These are phyloP conservation scores for Andrena trimmerana DNA, from an alignment of 2,888 invertebrate species.

Conservation along the genomic window DNA sequence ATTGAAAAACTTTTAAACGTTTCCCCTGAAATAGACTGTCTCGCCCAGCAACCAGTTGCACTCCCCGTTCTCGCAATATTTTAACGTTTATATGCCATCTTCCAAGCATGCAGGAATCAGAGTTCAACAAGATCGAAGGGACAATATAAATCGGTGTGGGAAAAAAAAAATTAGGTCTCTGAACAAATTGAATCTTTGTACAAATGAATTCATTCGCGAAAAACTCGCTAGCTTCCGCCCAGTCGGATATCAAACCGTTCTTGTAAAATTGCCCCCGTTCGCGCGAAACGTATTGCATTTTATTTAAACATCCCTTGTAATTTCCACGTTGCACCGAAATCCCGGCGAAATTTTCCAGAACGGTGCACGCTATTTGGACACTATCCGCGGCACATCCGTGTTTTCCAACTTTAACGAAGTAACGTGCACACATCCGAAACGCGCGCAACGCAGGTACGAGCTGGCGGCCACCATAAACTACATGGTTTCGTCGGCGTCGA, in stretches of 20 bases:
- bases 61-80: neutral
- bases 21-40: neutral
- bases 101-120: too few relatives aligned
- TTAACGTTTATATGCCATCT: neutral
- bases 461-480: constrained; percentile 32
- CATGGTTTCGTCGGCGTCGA: constrained; percentile 15
- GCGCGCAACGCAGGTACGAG: neutral
- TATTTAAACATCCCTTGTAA: constrained; percentile 39
- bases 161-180: neutral
- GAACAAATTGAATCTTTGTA: neutral
- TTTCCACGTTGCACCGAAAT: constrained; percentile 12
- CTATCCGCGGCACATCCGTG: constrained; percentile 8
- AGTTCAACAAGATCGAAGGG: neutral
- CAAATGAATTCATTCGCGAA: neutral
- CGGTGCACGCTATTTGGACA: constrained; percentile 21
- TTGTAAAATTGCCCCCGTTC: neutral
- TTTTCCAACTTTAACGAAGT: constrained; percentile 33
- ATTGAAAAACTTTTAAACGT: neutral
- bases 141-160: neutral
- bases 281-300: constrained; percentile 7
- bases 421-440: constrained; percentile 10
- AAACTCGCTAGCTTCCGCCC: neutral
- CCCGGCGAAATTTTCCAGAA: constrained; percentile 34
- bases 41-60: neutral
- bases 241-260: constrained; percentile 19